A percentile compares a stretch with the other conserved stretches of the same genome.
These are phyloP conservation scores for Tetrax tetrax DNA, from an alignment of 2,113 vertebrate genomes.

Conservation along the genomic window DNA sequence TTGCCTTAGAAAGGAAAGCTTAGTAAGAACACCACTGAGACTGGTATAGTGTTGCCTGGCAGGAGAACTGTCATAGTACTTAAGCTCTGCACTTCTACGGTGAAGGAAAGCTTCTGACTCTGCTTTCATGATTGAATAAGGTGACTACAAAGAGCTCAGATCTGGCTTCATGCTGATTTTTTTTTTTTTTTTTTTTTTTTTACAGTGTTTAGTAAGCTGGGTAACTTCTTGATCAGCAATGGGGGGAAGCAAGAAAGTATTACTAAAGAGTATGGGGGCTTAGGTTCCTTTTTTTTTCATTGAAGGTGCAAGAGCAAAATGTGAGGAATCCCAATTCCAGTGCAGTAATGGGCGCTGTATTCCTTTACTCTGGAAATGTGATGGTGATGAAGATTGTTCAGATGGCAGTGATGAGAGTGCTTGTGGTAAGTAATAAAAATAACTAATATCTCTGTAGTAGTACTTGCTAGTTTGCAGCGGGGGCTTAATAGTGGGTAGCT, in stretches of 20 bases:
- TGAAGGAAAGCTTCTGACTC: not conserved
- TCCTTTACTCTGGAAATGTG: conserved; percentile 91
- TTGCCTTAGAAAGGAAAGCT: not conserved
- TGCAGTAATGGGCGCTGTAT: conserved; percentile 95
- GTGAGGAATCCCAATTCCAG: conserved; percentile 90
- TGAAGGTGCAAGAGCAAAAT: conserved; percentile 84
- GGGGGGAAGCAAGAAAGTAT: not conserved
- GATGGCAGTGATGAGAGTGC: conserved; percentile 91
- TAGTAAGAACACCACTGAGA: not conserved
- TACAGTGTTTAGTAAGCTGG: not conserved
- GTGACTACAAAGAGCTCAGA: not conserved
- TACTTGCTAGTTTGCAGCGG: not conserved
- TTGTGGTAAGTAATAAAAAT: conserved; percentile 85
- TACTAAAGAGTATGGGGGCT: not conserved
- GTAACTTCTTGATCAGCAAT: not conserved
- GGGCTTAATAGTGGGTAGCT: not conserved
- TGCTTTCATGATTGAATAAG: not conserved
- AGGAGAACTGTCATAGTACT: not conserved
- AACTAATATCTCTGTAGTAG: not conserved
- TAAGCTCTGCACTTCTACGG: not conserved
- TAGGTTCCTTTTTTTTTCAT: not conserved
- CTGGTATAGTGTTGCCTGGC: not conserved
- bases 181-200: no score
- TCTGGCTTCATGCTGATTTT: not conserved
- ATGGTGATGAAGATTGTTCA: conserved; percentile 92